Evolutionary conservation across 2,113 vertebrate genomes (phyloP), one percentile per base, ranked within the genome.

Genomic region (Collichthys lucidus): DNA sequence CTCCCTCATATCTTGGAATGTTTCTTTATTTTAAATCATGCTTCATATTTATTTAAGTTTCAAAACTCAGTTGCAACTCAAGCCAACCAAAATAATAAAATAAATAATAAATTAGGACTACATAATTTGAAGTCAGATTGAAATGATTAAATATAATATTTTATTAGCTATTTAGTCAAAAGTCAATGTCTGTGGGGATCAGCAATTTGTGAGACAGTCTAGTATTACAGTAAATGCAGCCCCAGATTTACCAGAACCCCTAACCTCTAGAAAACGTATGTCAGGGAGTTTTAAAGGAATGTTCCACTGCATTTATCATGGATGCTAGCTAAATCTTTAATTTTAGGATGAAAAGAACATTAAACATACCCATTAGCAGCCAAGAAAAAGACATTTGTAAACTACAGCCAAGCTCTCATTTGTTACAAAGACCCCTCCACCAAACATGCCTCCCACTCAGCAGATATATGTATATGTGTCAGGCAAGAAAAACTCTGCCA

Each of bases 1-100:
- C 17, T 10, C 52, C 55, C 46, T 55, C 62, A 55, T 73, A 63
- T 77, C 85, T 67, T 80, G 77, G 79, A 92, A 82, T 92, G 82
- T 75, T 77, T 67, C 1, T 20, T 22, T 11, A 46, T 82, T 85
- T 79, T 80, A 59, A 26, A 68, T 82, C 83, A 67, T 69, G 67
- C 65, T 60, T 86, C 42, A 57, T 61, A 4, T 70, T 70, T 57
- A 19, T 85, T 87, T 80, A 6, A 67, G 5, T 50, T 77, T 83
- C 42, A 63, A 53, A 60, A 29, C 14, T 63, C 7, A 47, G 3
- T 55, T 70, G 19, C 60, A 62, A 19, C 4, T 64, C 9, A 26
- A 19, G 20, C 52, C 35, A 40, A 40, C 31, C 12, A 42, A 60
- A 35, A 35, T 35, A 35, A 35, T 35, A 35, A 35, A 35, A 35